Evolutionary conservation across 2,888 invertebrate species (phyloP), one percentile per base, ranked within the genome.

Genomic region (Penaeus monodon): DNA sequence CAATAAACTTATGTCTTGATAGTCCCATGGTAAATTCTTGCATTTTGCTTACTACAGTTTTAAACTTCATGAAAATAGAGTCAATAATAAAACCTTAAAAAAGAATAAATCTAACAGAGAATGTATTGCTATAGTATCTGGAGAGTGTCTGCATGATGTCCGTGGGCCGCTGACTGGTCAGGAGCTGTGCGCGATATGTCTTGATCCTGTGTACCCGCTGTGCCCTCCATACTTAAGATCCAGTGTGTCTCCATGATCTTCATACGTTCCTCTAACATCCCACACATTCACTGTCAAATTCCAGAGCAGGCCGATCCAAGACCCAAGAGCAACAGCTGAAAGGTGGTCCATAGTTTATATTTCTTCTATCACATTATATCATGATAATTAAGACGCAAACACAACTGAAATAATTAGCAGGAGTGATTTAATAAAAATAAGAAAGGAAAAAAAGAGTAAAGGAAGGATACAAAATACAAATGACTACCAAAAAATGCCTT

Each of bases 91-190:
- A n/a, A 20, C n/a, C 49, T 8, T 68, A 22, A 57, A n/a, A 66
- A 70, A 27, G 44, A 17, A 80, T 27, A 63, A 44, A 17, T 33
- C 65, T 64, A 70, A 94, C 94, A 89, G 94, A 94, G 92, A 99
- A 99, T 0, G 98, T 98, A 92, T 99, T 99, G 91, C 98, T 98
- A 92, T 98, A 99, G 93, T 99, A 99, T 88, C 99, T 94, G 90
- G 99, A 98, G 20, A 99, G 93, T 0, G 99, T 99, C 93, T 99
- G 99, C 96, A 99, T 98, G 84, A 99, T 98, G 92, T 99, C 99
- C 91, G 98, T 97, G 88, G n/a, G n/a, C n/a, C 99, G 98, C 93
- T 98, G 98, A 0, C 98, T 98, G 0, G 98, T 97, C 97, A 0
- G 98, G 97, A 0, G 98, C 97, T 0, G 89, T 89, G 64, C 89